Base-by-base conservation (phyloP, 2,113 vertebrate species). In the Sylvia atricapilla region DNA sequence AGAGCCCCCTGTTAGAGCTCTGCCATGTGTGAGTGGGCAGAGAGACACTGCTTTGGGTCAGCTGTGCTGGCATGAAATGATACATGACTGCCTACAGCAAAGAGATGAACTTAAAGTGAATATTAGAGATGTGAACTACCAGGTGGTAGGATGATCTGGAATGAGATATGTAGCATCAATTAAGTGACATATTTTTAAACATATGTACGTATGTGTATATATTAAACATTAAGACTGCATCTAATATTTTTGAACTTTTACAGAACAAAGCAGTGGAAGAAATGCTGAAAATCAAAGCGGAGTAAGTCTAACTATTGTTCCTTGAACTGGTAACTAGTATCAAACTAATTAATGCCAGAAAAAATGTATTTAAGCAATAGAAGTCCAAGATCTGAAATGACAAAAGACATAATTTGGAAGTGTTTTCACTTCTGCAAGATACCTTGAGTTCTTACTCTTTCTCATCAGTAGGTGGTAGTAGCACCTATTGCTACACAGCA, bases 231-330 rank as follows among this genome's bases (percentile, higher is more conserved):
- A 67, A 37, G 14, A 70, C 15, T 50, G 6, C 67, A 72, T 86
- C 47, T 83, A 75, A 63, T 69, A 31, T 74, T 96, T 87, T 94
- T 94, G 7, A 72, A 84, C 39, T 94, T 78, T 93, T 89, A 55
- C 88, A 98, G 98, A 97, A 75, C 52, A 97, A 97, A 94, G 90
- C 97, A 60, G 39, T 96, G 75, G 97, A 98, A 96, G 98, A 98
- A 95, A 97, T 99, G 67, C 93, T 97, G 80, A 98, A 98, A 83
- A 92, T 98, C 77, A 98, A 98, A 90, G 96, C 98, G 95, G 97
- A 97, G 99, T 99, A 98, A 99, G 98, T 98, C 66, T 30, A 52
- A 76, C 58, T 84, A 11, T 82, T 96, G 59, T 87, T 58, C 20
- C 23, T 74, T 86, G 28, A 75, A 28, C 31, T 74, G 33, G 41